Evolutionary conservation across 2,797 vertebrate species (phyloP).

Genomic region (Todus mexicanus): DNA sequence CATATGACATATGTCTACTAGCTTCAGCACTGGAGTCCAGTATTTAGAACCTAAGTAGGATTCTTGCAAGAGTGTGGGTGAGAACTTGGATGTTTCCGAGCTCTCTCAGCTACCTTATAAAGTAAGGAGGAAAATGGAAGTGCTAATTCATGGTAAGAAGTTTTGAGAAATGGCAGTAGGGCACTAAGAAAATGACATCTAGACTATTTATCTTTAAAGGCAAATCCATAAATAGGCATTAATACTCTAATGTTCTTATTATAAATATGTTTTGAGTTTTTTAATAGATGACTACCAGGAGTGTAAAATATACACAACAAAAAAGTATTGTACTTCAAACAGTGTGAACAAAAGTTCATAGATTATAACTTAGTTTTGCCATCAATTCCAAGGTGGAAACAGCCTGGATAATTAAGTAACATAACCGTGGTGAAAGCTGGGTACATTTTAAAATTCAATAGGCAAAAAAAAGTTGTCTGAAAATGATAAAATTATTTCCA

Average conservation of each 20-base stretch:
- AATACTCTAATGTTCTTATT: background rate
- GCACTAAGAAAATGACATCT: background rate
- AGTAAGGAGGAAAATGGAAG: background rate
- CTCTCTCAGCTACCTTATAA: background rate
- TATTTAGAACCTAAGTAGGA: background rate
- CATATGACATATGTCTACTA: background rate
- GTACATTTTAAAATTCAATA: background rate
- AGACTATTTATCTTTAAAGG: background rate
- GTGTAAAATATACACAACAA: background rate
- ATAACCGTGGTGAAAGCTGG: background rate
- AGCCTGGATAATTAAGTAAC: background rate
- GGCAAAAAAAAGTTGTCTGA: background rate
- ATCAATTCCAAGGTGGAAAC: background rate
- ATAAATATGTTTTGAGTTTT: background rate
- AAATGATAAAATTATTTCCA: background rate
- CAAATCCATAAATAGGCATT: background rate
- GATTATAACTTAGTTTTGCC: background rate
- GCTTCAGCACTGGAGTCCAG: background rate
- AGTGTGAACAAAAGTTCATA: background rate
- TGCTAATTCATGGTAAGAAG: background rate
- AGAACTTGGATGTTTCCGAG: background rate
- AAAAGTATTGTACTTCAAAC: background rate
- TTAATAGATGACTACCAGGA: background rate
- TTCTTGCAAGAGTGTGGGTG: background rate
- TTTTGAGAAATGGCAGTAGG: background rate